Evolutionary conservation across 2,888 invertebrate genomes (phyloP), one percentile per base, ranked within the genome.

Genomic region (Synergus gifuensis): DNA sequence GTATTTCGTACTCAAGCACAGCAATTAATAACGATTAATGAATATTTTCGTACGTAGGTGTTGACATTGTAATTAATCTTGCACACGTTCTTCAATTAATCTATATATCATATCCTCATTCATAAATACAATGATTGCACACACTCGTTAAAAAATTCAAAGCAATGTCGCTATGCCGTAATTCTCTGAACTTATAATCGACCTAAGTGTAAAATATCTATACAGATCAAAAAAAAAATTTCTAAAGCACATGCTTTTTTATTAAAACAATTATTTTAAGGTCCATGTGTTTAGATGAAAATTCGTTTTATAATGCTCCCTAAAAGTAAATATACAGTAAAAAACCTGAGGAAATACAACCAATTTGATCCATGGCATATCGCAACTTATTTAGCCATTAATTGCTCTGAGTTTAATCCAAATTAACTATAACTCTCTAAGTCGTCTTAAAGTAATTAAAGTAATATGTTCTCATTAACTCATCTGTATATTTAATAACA

Each of bases 301-400:
- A 46, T 69, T 36, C 11, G 5, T n/a, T 69, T 49, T 22, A 49
- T 44, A 36, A 69, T 22, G 22, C 16, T 46, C 49, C 28, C n/a
- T 49, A 46, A 69, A 49, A 49, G 8, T 69, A 58, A n/a, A 8
- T 49, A 40, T 60, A 11, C 40, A 49, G 46, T 49, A 69, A 69
- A 18, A 73, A 73, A 54, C 73, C 73, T 73, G 73, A 54, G 73
- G 18, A 54, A 36, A 73, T 73, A 67, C 36, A 73, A 73, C 54
- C 12, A 54, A 58, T 73, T 40, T 73, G 54, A 73, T 73, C 11
- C 54, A 73, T 40, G 36, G 36, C 73, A 40, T 58, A 73, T 73
- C 12, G 54, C 73, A 73, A 40, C 54, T n/a, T 69, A 12, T 49
- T 54, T n/a, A 11, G 22, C 16, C 36, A 36, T 40, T 66, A 16